Conservation (phyloP, 92 coral and sea anemone species). For the Heteractis magnifica region DNA sequence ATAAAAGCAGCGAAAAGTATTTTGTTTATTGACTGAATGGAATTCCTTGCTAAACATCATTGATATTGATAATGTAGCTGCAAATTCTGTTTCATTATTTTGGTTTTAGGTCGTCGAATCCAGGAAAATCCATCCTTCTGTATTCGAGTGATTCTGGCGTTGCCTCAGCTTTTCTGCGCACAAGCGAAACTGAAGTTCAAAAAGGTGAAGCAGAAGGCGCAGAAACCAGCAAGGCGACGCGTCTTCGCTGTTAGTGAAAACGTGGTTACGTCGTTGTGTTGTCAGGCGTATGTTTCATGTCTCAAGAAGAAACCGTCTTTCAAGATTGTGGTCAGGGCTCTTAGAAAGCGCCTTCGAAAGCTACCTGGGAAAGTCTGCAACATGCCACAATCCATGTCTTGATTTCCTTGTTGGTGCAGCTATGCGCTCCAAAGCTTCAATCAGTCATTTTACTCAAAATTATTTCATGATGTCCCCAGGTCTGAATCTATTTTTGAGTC, state of each 20-base stretch:
- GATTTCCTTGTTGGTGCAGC: neutral
- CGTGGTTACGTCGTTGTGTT: slow-evolving; percentile 65
- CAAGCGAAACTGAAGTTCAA: slow-evolving; percentile 50
- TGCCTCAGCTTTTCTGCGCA: slow-evolving; percentile 50
- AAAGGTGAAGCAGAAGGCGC: slow-evolving; percentile 15
- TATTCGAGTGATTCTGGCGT: slow-evolving; percentile 30
- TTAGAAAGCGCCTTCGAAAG: slow-evolving; percentile 12
- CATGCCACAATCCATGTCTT: neutral
- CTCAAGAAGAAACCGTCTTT: slow-evolving; percentile 49
- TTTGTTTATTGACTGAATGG: too few species aligned
- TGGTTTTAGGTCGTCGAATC: slow-evolving; percentile 52
- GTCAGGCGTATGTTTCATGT: slow-evolving; percentile 59
- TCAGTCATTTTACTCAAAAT: too few species aligned
- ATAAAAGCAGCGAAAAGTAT: too few species aligned
- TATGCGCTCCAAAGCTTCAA: too few species aligned
- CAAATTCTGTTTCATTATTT: neutral
- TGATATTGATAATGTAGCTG: too few species aligned
- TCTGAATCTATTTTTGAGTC: too few species aligned
- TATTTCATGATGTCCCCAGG: too few species aligned
- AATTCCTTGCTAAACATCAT: too few species aligned
- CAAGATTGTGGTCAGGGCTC: slow-evolving; percentile 31
- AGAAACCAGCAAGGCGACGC: neutral
- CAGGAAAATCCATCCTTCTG: slow-evolving; percentile 60
- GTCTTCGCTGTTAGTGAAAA: slow-evolving; percentile 36
- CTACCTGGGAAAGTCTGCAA: neutral